A percentile compares a stretch with the other conserved stretches of the same genome.
phyloP scores from a whole-genome alignment of 2,797 vertebrate species.

The Schizopygopsis pylzovi region DNA sequence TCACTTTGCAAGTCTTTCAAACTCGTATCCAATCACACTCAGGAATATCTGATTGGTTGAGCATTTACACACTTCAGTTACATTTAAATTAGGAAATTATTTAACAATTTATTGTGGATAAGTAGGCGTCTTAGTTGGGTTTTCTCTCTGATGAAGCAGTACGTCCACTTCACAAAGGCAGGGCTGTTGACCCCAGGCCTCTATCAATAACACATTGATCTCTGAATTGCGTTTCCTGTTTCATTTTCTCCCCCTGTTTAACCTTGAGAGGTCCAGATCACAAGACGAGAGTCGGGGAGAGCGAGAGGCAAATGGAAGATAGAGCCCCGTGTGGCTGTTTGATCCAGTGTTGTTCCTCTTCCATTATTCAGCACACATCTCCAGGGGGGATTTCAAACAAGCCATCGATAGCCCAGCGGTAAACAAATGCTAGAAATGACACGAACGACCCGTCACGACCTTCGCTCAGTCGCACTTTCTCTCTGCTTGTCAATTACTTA shows the following conservation, averaged over 20 bases:
- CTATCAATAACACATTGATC: constrained; percentile 48
- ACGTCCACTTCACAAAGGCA: constrained; percentile 13
- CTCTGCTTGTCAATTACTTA: constrained; percentile 47
- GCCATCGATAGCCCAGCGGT: constrained; percentile 57
- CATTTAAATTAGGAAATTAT: background rate
- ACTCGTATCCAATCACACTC: background rate
- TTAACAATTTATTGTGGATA: background rate
- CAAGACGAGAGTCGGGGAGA: constrained; percentile 12
- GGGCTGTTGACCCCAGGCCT: constrained; percentile 35
- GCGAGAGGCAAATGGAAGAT: constrained; percentile 32
- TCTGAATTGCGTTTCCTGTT: constrained; percentile 43
- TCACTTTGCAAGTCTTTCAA: background rate
- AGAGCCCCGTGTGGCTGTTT: constrained; percentile 51
- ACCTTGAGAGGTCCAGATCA: constrained; percentile 48
- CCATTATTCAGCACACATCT: constrained; percentile 62
- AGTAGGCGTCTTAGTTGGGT: background rate
- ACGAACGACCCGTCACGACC: constrained; percentile 51
- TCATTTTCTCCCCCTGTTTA: constrained; percentile 50
- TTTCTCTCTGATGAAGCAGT: background rate
- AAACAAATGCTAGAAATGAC: constrained; percentile 61
- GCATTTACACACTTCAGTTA: background rate
- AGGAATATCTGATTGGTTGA: background rate
- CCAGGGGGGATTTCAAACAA: constrained; percentile 54
- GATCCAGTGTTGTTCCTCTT: constrained; percentile 57
- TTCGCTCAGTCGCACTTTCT: constrained; percentile 45